Percentiles rank a stretch among this genome's conserved stretches.
Conservation (phyloP, 2,113 vertebrate genomes). For the Dascyllus trimaculatus region DNA sequence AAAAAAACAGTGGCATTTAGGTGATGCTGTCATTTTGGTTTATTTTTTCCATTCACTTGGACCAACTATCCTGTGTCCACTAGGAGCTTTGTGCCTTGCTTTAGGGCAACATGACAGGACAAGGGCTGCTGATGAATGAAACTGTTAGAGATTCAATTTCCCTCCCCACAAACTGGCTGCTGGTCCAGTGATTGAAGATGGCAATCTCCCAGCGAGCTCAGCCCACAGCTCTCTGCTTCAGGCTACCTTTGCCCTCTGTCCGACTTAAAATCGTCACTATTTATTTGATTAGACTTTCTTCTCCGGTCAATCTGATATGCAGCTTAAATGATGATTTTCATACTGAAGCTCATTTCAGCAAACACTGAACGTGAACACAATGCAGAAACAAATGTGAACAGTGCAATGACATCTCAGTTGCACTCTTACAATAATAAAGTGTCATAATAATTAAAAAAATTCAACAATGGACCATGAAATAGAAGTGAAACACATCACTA, state of each 20-base stretch:
- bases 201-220: constrained; percentile 1
- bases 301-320: not conserved
- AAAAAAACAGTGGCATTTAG: not conserved
- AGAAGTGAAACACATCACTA: not conserved
- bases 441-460: not conserved
- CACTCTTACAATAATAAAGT: not conserved
- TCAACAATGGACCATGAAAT: not conserved
- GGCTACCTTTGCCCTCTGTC: constrained; percentile 10
- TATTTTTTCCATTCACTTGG: not conserved
- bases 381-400: not conserved
- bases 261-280: constrained; percentile 18
- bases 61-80: not conserved
- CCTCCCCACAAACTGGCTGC: not conserved
- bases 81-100: not conserved
- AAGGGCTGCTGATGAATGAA: constrained; percentile 27
- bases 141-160: constrained; percentile 26
- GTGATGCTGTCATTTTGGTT: not conserved
- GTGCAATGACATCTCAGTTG: not conserved
- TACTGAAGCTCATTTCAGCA: constrained; percentile 3
- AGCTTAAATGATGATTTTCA: constrained; percentile 17
- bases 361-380: not conserved
- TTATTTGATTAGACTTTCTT: not conserved
- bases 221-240: constrained; percentile 9
- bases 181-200: constrained; percentile 29
- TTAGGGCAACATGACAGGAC: constrained; percentile 16